phyloP scores from a whole-genome alignment of 2,888 invertebrate species.

The Platycheirus rosarum region DNA sequence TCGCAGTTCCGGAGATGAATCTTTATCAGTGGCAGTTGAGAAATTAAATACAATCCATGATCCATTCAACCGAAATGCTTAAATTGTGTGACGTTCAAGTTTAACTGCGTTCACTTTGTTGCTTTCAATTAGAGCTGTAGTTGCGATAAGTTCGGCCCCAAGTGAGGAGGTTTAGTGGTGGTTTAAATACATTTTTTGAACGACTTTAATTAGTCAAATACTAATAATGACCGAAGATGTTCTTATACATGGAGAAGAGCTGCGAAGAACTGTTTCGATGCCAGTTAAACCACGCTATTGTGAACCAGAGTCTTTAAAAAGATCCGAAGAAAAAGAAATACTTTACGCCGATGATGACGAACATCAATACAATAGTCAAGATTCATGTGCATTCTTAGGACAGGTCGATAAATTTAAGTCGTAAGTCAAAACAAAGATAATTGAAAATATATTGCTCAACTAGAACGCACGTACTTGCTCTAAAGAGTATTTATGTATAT shows the following conservation, averaged over 20 bases:
- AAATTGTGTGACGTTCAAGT: slow-evolving; percentile 51
- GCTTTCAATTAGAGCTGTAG: slow-evolving; percentile 60
- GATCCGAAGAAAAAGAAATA: slow-evolving; percentile 81
- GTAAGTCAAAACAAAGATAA: slow-evolving; percentile 36
- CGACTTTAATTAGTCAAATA: background rate
- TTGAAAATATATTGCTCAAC: too few relatives aligned
- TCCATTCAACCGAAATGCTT: slow-evolving; percentile 50
- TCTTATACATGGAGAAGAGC: slow-evolving; percentile 58
- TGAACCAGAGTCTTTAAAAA: slow-evolving; percentile 77
- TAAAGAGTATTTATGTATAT: too few relatives aligned
- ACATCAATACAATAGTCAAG: slow-evolving; percentile 57
- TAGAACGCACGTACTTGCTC: too few relatives aligned
- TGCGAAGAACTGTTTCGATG: slow-evolving; percentile 81
- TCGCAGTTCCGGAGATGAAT: slow-evolving; percentile 57
- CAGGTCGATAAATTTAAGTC: slow-evolving; percentile 35
- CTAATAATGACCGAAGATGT: slow-evolving; percentile 46
- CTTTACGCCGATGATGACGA: slow-evolving; percentile 76
- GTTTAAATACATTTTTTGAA: slow-evolving; percentile 11
- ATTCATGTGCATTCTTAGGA: slow-evolving; percentile 52
- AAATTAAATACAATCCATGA: slow-evolving; percentile 63
- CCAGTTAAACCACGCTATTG: slow-evolving; percentile 80
- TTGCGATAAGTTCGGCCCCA: slow-evolving; percentile 49
- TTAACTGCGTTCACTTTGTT: slow-evolving; percentile 21
- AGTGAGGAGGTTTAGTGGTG: slow-evolving; percentile 45
- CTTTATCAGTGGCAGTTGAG: slow-evolving; percentile 55